These are phyloP conservation scores for Rotaria magnacalcarata DNA, from an alignment of 2,888 invertebrate species.

Conservation along the genomic window DNA sequence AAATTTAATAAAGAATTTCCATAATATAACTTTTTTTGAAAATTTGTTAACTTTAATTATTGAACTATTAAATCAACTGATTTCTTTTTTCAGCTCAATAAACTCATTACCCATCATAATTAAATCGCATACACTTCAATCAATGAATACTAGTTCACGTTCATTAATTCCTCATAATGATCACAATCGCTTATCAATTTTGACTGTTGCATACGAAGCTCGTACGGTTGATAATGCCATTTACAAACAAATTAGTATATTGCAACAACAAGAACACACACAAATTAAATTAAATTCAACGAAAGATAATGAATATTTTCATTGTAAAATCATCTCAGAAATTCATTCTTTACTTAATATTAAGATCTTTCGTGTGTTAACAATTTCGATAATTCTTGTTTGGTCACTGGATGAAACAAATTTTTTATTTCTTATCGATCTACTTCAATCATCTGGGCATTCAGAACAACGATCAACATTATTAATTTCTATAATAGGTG, in stretches of 20 bases:
- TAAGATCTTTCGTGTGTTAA: background rate
- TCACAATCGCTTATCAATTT: background rate
- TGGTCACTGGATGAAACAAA: constrained; percentile 33
- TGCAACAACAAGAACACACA: no score
- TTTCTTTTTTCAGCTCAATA: no score
- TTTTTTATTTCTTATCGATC: constrained; percentile 14
- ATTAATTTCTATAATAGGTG: constrained; percentile 1
- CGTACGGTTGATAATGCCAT: background rate
- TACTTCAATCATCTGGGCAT: background rate
- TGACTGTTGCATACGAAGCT: background rate
- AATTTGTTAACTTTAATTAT: no score
- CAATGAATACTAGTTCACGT: background rate
- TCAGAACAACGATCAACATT: background rate
- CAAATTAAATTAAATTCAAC: background rate
- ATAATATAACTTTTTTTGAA: no score
- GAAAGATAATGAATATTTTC: background rate
- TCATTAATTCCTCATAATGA: background rate
- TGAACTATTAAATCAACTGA: no score
- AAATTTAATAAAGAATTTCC: no score
- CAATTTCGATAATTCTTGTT: background rate
- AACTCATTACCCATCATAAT: background rate
- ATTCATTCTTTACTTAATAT: background rate
- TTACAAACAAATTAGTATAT: background rate
- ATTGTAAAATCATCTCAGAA: background rate
- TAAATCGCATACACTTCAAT: background rate